A percentile compares a stretch with the other conserved stretches of the same genome.
phyloP scores from a whole-genome alignment of 2,113 vertebrate genomes.

The Chascanopsetta lugubris region DNA sequence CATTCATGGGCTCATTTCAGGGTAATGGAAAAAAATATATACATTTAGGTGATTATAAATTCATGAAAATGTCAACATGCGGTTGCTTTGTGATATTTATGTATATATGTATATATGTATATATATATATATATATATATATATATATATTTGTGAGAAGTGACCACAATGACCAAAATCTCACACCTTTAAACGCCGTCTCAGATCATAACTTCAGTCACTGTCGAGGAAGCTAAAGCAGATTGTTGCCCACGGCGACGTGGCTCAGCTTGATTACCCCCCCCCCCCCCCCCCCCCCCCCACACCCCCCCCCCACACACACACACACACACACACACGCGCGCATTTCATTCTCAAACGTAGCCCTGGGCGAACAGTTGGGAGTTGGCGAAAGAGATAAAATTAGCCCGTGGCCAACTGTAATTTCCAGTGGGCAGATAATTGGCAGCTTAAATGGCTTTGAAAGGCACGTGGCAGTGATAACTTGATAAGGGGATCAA shows the following conservation, averaged over 20 bases:
- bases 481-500: conserved; percentile 55
- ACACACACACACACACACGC: too few relatives aligned
- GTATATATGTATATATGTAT: too few relatives aligned
- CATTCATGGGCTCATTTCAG: too few relatives aligned
- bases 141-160: too few relatives aligned
- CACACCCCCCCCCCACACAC: too few relatives aligned
- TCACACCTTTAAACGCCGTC: conserved; percentile 7
- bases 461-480: conserved; percentile 50
- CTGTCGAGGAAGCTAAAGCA: conserved; percentile 24
- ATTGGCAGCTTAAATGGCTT: conserved; percentile 47
- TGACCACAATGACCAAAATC: too few relatives aligned
- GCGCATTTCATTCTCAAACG: conserved; percentile 46
- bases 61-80: too few relatives aligned
- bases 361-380: conserved; percentile 56
- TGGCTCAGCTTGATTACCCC: conserved; percentile 49
- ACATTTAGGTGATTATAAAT: too few relatives aligned
- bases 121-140: too few relatives aligned
- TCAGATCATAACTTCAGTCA: conserved; percentile 25
- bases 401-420: conserved; percentile 56
- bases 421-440: conserved; percentile 45
- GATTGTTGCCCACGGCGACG: conserved; percentile 47
- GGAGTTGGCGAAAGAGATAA: conserved; percentile 46
- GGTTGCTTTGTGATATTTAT: too few relatives aligned
- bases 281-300: conserved; percentile 29
- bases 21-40: too few relatives aligned